Evolutionary conservation across 1,140 invertebrate species (phyloP), one percentile per base, ranked within the genome.

Genomic region (Pachyrhynchus sulphureomaculatus): DNA sequence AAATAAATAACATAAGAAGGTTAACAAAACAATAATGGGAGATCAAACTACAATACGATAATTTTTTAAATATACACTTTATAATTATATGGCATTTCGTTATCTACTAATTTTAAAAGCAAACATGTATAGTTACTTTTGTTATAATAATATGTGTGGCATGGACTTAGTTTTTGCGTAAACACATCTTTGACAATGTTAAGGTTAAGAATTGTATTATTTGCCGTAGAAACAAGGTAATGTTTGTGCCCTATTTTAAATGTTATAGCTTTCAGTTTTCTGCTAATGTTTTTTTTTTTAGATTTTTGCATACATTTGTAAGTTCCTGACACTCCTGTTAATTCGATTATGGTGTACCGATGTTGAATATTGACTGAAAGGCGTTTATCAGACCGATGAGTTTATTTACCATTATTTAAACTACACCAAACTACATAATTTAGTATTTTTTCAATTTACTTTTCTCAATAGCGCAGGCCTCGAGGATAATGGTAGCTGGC

Each of bases 11-110:
- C 6, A 20, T 53, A n/a, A 26, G 58, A 53, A 53, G 58, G 58
- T 61, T 61, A 61, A 23, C 45, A 61, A 23, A 48, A 53, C 49
- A 61, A 61, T 53, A 61, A 37, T 2, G 32, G 15, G 44, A 53
- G 58, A 61, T 51, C 58, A 61, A 61, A 61, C 44, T 36, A 53
- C 48, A 61, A 45, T 53, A 44, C 29, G 58, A 61, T 61, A 61
- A 61, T 61, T 52, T 61, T n/a, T 53, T 45, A 44, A 53, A 45
- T 53, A 61, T 53, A 53, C 49, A 53, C 33, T 45, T 29, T 29
- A 2, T n/a, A n/a, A n/a, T n/a, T n/a, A n/a, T n/a, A n/a, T 10
- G 15, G 15, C 20, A 17, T n/a, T n/a, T 20, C 20, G 18, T 61
- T 61, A 61, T 61, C 48, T 53, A 48, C 42, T 52, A 61, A 61